Base-by-base conservation (phyloP, 2,797 vertebrate species). In the Pangasius krempfi region DNA sequence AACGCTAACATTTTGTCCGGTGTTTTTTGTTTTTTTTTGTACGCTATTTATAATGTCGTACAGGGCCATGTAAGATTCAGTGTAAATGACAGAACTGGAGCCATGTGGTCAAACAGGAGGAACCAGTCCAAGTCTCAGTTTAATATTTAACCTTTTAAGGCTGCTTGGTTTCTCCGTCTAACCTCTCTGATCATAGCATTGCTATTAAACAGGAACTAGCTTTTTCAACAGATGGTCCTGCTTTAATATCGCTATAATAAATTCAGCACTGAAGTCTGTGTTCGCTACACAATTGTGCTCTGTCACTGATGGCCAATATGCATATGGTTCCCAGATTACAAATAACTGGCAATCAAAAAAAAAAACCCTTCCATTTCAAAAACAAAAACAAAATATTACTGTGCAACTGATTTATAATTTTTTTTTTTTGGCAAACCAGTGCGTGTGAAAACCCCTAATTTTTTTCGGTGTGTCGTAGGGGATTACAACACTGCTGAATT, bases 401-500 rank as follows among this genome's bases (percentile, higher is more conserved):
- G 83, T 86, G 87, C 87, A 90, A 89, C 85, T 68, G 73, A 64
- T 78, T 89, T 44, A 60, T 81, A 1, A 2, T 72, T 33, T 37
- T 40, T n/a, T 52, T 83, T 9, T 87, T 89, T 90, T 91, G 88
- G 91, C 88, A 90, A 87, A 13, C 78, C 27, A 80, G 70, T 60
- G 87, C 72, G 37, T 84, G 86, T 88, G 81, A 88, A 87, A 79
- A 58, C 66, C 73, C 86, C 68, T 85, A 30, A 12, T 76, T 44
- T 87, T 84, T 89, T 85, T 87, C 60, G 60, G 86, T 75, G 70
- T 79, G 58, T 84, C 78, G 84, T 85, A 62, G 76, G 79, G 85
- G 84, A 89, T 89, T 93, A 87, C 84, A 91, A 84, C 80, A 86
- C 33, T 91, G 78, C 89, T 89, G 89, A 90, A 90, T 90, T 91